phyloP scores from a whole-genome alignment of 2,113 vertebrate species.

The Alosa alosa region DNA sequence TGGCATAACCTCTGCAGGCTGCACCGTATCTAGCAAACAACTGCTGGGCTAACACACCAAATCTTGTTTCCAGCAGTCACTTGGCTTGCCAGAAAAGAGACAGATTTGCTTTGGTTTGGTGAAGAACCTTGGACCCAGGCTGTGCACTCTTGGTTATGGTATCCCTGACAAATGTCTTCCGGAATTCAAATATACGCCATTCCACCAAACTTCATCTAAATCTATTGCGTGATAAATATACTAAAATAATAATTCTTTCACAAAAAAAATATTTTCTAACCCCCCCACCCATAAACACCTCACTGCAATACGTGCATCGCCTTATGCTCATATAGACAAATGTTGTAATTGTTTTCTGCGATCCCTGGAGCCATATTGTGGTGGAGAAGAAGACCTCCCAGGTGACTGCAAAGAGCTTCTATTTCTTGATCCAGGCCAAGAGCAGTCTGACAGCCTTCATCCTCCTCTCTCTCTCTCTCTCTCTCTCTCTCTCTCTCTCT shows the following conservation, averaged over 20 bases:
- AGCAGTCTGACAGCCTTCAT: conserved; percentile 47
- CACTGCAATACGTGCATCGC: background rate
- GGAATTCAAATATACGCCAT: background rate
- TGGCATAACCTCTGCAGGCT: conserved; percentile 59
- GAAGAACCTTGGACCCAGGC: background rate
- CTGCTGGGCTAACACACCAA: conserved; percentile 69
- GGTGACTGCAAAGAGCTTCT: conserved; percentile 52
- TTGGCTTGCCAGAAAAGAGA: conserved; percentile 48
- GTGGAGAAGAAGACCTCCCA: conserved; percentile 49
- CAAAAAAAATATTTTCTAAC: background rate
- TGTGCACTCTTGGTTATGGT: background rate
- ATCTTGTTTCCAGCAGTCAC: conserved; percentile 56
- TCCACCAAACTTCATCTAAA: background rate
- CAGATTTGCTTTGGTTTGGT: conserved; percentile 46
- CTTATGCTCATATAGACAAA: background rate
- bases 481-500: background rate
- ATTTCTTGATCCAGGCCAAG: conserved; percentile 55
- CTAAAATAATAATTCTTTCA: background rate
- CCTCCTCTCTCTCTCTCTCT: background rate
- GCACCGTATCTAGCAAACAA: conserved; percentile 59
- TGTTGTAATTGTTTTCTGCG: background rate
- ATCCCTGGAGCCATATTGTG: conserved; percentile 2
- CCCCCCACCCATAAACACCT: background rate
- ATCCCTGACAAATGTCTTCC: background rate
- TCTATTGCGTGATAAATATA: background rate